Evolutionary conservation across 2,888 invertebrate genomes (phyloP), one percentile per base, ranked within the genome.

Genomic region (Aethes cnicana): DNA sequence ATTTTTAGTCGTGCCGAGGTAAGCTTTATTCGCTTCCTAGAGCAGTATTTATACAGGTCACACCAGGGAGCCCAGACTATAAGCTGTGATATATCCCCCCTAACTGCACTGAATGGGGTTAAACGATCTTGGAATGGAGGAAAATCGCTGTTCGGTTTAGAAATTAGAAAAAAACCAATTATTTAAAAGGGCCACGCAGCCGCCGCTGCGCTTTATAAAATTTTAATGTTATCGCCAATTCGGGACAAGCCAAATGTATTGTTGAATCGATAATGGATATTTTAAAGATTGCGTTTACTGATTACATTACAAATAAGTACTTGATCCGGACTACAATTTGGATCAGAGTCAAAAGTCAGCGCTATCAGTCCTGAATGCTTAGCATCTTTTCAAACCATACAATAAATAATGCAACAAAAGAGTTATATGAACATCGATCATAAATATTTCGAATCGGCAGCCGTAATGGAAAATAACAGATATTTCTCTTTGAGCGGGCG

Each of bases 31-130:
- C 66, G 61, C 55, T 30, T 46, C 54, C 58, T 39, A 57, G 59
- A 26, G 46, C 53, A 56, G 48, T 61, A 64, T 61, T 57, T 57
- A 57, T 59, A 56, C 59, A 61, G 62, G 65, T 64, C 58, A 65
- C 64, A 62, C 62, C 54, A 57, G 64, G 58, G 66, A 62, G 53
- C 58, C 58, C 55, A 57, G 57, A 60, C 63, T 60, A 63, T 69
- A 69, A 68, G 61, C 61, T 47, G 66, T 69, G 69, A 70, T 69
- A 69, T 70, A 74, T 71, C 63, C 62, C 55, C 58, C 41, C 52
- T 48, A 60, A 62, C 70, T 69, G 70, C 68, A 67, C 60, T 59
- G 57, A 64, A 71, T 66, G 62, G 64, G 56, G 47, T 39, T 55
- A 55, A 58, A 54, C 52, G 39, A 62, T 67, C 59, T 57, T 50